A percentile compares a stretch with the other conserved stretches of the same genome.
phyloP scores from a whole-genome alignment of 2,113 vertebrate genomes.

The Otus sunia region DNA sequence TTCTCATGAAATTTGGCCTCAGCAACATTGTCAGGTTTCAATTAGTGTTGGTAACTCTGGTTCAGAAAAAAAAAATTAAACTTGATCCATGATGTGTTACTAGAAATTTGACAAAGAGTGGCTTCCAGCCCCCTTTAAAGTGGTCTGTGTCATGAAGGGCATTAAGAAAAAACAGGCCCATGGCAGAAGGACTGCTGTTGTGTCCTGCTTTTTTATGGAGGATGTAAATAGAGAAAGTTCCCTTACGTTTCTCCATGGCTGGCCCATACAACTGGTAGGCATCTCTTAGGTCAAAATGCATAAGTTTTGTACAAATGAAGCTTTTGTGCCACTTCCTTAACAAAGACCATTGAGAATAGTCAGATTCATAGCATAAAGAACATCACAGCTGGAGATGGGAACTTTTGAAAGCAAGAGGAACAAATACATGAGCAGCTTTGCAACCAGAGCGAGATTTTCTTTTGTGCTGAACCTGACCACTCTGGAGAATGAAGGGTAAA shows the following conservation, averaged over 20 bases:
- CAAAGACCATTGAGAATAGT: not conserved
- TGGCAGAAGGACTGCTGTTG: not conserved
- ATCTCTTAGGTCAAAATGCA: not conserved
- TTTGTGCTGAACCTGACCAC: not conserved
- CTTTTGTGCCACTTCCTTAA: not conserved
- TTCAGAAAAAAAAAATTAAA: conserved; percentile 4
- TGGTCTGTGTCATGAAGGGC: conserved; percentile 1
- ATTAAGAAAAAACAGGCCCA: conserved; percentile 25
- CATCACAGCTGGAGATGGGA: conserved; percentile 18
- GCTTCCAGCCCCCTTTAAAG: conserved; percentile 44
- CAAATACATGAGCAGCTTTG: not conserved
- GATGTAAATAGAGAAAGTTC: conserved; percentile 40
- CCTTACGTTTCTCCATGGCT: not conserved
- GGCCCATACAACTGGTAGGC: not conserved
- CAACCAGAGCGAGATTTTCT: not conserved
- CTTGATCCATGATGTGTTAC: conserved; percentile 51
- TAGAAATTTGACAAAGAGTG: conserved; percentile 59
- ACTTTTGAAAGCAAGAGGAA: not conserved
- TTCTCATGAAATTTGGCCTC: conserved; percentile 57
- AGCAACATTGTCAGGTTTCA: conserved; percentile 55
- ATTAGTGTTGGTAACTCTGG: conserved; percentile 45
- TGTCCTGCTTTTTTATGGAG: not conserved
- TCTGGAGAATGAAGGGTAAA: not conserved
- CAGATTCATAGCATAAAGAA: not conserved
- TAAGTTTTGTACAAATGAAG: not conserved